Conservation (phyloP, 2,797 vertebrate genomes). For the Hypotaenidia philippensis region DNA sequence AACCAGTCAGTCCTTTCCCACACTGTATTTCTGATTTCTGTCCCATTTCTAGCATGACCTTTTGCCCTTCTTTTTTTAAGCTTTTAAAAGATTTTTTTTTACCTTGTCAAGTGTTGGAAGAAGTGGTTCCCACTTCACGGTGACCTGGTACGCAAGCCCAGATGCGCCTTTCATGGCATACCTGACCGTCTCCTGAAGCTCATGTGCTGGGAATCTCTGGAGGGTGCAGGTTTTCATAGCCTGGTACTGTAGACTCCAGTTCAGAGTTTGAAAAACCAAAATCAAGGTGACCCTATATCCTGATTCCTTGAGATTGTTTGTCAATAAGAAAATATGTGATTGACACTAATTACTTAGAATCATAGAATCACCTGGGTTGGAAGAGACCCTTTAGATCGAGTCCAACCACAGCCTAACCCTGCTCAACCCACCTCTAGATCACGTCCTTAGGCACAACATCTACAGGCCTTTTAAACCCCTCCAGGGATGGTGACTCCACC, state of each 20-base stretch:
- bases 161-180: background rate
- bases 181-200: background rate
- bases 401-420: no score
- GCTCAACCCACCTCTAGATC: no score
- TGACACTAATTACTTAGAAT: background rate
- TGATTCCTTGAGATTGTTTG: background rate
- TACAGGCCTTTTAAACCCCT: no score
- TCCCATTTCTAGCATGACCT: background rate
- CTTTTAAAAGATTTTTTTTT: accelerated
- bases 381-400: no score
- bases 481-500: no score
- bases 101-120: background rate
- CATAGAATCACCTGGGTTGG: no score
- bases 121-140: background rate
- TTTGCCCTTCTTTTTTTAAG: background rate
- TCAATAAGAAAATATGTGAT: background rate
- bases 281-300: background rate
- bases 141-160: background rate
- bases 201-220: background rate
- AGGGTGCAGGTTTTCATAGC: background rate
- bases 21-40: background rate
- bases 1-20: background rate
- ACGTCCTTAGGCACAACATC: no score
- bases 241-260: background rate
- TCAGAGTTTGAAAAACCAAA: background rate